Evolutionary conservation across 2,113 vertebrate species (phyloP), one percentile per base, ranked within the genome.

Genomic region (Brachyhypopomus occidentalis): DNA sequence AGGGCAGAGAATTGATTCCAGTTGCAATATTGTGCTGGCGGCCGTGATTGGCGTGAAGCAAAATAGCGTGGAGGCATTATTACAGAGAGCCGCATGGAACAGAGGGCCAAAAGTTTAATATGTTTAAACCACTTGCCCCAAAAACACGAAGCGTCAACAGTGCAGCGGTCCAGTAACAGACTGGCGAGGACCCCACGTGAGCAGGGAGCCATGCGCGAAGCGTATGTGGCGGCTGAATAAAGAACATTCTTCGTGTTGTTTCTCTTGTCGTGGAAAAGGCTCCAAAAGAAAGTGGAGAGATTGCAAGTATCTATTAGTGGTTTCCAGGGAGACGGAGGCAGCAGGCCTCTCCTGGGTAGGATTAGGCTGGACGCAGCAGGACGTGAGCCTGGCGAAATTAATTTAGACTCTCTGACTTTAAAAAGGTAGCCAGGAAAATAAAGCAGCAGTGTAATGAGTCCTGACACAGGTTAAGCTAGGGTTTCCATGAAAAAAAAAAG

Each of bases 281-380:
- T 30, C 79, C 62, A 70, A 84, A 81, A 45, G 66, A 78, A 84
- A 84, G 75, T 82, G 76, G 36, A 58, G 72, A 64, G 79, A 60
- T 74, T 83, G 69, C 79, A 84, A 86, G 79, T 86, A 79, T 78
- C 74, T 77, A 9, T 64, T 71, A 72, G 79, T 63, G 78, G 90
- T 93, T 89, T 82, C 90, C 89, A 86, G 78, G 81, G 91, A 2
- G 72, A 88, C 22, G 20, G 64, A 60, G 83, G 71, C 84, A 87
- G 84, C 89, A 90, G 74, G 87, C 88, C 78, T 88, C 79, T 62
- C 80, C 60, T 82, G 85, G 88, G 86, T 83, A 86, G 87, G 91
- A 90, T 89, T 84, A 89, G 88, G 87, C 88, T 22, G 64, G 84
- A 80, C 89, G 52, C 92, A 92, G 91, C 69, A 75, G 89, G 90